phyloP scores from a whole-genome alignment of 1,140 invertebrate species.

The Drosophila orena region DNA sequence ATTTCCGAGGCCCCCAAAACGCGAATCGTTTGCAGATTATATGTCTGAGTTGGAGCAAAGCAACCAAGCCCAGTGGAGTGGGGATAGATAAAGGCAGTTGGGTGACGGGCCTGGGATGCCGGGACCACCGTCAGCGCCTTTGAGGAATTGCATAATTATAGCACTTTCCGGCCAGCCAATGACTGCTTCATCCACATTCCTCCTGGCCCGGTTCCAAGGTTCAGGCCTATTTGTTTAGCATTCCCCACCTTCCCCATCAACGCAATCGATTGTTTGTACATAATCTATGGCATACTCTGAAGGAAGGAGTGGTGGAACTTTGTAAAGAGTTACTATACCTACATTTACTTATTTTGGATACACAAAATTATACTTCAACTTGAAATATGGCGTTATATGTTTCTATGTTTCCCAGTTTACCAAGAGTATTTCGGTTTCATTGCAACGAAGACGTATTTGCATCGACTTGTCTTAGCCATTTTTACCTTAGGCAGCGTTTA shows the following conservation, averaged over 20 bases:
- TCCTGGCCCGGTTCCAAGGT: slow-evolving; percentile 42
- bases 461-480: slow-evolving; percentile 33
- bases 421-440: slow-evolving; percentile 49
- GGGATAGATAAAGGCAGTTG: slow-evolving; percentile 3
- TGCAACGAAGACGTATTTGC: not conserved
- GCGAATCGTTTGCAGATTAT: slow-evolving; percentile 68
- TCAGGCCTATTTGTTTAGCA: slow-evolving; percentile 66
- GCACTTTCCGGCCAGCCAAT: slow-evolving; percentile 60
- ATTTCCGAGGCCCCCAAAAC: slow-evolving; percentile 67
- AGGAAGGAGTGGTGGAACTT: not conserved
- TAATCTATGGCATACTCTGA: slow-evolving; percentile 23
- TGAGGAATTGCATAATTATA: slow-evolving; percentile 84
- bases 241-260: slow-evolving; percentile 28
- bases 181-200: slow-evolving; percentile 50
- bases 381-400: too few relatives aligned
- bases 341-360: too few relatives aligned
- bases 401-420: too few relatives aligned
- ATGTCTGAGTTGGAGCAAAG: slow-evolving; percentile 11
- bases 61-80: not conserved
- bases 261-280: slow-evolving; percentile 49
- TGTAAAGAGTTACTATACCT: too few relatives aligned
- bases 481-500: slow-evolving; percentile 37
- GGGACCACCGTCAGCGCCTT: slow-evolving; percentile 81
- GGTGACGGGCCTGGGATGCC: not conserved
- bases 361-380: too few relatives aligned